Conservation (phyloP, 2,888 invertebrate genomes). For the Drosophila anceps region DNA sequence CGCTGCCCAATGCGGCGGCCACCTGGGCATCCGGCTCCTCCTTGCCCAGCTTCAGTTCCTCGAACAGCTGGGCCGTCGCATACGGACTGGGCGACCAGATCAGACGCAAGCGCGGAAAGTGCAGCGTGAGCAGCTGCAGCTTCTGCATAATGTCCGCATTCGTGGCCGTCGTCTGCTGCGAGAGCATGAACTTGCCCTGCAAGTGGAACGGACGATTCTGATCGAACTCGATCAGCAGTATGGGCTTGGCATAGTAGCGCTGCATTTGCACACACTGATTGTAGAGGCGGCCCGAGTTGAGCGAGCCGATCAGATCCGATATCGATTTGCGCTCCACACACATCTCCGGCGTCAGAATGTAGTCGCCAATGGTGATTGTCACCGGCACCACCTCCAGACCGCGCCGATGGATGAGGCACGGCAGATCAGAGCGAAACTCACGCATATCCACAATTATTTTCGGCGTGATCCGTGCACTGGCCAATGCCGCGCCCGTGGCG, state of each 20-base stretch:
- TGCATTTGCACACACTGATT: slow-evolving; percentile 98
- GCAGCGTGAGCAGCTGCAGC: slow-evolving; percentile 95
- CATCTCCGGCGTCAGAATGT: slow-evolving; percentile 97
- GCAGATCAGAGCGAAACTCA: slow-evolving; percentile 98
- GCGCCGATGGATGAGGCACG: slow-evolving; percentile 95
- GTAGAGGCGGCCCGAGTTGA: slow-evolving; percentile 97
- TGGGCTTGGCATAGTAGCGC: slow-evolving; percentile 93
- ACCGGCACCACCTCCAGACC: slow-evolving; percentile 96
- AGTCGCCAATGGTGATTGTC: slow-evolving; percentile 97
- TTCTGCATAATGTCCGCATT: slow-evolving; percentile 93
- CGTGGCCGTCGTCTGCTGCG: slow-evolving; percentile 88
- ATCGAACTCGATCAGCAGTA: slow-evolving; percentile 98
- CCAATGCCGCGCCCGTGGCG: slow-evolving; percentile 58
- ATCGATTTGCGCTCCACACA: slow-evolving; percentile 99
- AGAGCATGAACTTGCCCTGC: slow-evolving; percentile 93
- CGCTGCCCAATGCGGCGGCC: slow-evolving; percentile 90
- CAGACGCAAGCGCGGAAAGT: slow-evolving; percentile 96
- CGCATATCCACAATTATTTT: slow-evolving; percentile 97
- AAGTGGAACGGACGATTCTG: slow-evolving; percentile 96
- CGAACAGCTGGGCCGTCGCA: slow-evolving; percentile 97
- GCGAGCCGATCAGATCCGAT: slow-evolving; percentile 97
- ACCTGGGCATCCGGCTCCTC: slow-evolving; percentile 91
- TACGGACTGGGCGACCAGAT: slow-evolving; percentile 99
- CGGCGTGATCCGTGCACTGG: slow-evolving; percentile 71
- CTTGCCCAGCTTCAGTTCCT: slow-evolving; percentile 95